phyloP scores from a whole-genome alignment of 2,113 vertebrate genomes.

The Hemichromis elongatus region DNA sequence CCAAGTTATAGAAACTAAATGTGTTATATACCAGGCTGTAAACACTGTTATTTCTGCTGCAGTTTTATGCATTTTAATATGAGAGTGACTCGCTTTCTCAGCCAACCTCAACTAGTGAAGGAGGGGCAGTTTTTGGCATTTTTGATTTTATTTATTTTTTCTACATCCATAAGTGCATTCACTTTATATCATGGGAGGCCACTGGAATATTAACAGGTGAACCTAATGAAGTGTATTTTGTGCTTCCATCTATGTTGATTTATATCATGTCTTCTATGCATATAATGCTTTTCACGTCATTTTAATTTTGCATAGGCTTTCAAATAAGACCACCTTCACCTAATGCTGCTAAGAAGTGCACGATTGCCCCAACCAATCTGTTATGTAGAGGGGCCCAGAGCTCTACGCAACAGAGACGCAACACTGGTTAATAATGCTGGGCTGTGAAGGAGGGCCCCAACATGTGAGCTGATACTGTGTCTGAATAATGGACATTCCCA shows the following conservation, averaged over 20 bases:
- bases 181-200: not conserved
- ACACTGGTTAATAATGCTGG: slow-evolving; percentile 21
- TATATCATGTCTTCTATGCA: not conserved
- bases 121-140: not conserved
- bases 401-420: slow-evolving; percentile 3
- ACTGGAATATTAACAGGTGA: not conserved
- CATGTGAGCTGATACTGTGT: not conserved
- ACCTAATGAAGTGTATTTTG: not conserved
- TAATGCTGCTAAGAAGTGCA: not conserved
- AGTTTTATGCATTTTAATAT: not conserved
- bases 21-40: not conserved
- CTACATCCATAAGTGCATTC: not conserved
- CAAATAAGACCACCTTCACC: not conserved
- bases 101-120: not conserved
- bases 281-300: not conserved
- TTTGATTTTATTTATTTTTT: no score
- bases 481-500: slow-evolving; percentile 34
- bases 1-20: not conserved
- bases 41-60: not conserved
- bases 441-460: slow-evolving; percentile 21
- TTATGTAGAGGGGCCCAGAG: slow-evolving; percentile 17
- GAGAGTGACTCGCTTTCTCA: not conserved
- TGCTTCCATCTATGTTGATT: not conserved
- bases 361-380: not conserved
- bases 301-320: not conserved